phyloP scores from a whole-genome alignment of 2,888 invertebrate species.

The Cynaeus angustus region DNA sequence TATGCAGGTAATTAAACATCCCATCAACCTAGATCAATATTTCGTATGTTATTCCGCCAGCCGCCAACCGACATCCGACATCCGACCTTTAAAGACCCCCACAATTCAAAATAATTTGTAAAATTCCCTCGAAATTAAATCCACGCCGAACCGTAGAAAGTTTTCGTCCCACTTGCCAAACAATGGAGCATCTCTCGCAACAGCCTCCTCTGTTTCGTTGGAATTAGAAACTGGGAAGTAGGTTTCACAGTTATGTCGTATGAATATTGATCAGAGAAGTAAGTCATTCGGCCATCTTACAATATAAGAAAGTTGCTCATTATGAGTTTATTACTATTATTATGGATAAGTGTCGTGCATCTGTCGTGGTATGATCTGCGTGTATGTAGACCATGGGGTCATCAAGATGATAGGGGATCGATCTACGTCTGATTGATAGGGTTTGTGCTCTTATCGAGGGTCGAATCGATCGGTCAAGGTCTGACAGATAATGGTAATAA shows the following conservation, averaged over 20 bases:
- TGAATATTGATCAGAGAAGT: constrained; percentile 50
- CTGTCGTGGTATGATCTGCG: constrained; percentile 7
- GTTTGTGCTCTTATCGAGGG: constrained; percentile 1
- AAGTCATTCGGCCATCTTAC: constrained; percentile 41
- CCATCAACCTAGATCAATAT: constrained; percentile 9
- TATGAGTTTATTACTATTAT: constrained; percentile 10
- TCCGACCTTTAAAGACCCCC: not conserved
- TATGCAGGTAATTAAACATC: too few relatives aligned
- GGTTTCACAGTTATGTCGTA: constrained; percentile 49
- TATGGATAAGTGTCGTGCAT: constrained; percentile 2
- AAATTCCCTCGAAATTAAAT: constrained; percentile 21
- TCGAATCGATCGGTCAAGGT: constrained; percentile 5
- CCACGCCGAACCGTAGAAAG: constrained; percentile 29
- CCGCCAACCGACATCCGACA: not conserved
- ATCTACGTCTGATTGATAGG: constrained; percentile 11
- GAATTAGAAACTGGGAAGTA: constrained; percentile 50
- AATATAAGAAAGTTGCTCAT: constrained; percentile 6
- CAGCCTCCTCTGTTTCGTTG: constrained; percentile 34
- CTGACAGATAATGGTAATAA: not conserved
- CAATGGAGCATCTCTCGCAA: constrained; percentile 42
- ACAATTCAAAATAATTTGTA: constrained; percentile 16
- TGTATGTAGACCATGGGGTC: constrained; percentile 8
- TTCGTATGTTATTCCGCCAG: constrained; percentile 1
- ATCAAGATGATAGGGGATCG: constrained; percentile 3
- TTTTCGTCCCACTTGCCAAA: constrained; percentile 43